Base-by-base conservation (phyloP, 1,140 invertebrate species). In the Drosophila lacteicornis region DNA sequence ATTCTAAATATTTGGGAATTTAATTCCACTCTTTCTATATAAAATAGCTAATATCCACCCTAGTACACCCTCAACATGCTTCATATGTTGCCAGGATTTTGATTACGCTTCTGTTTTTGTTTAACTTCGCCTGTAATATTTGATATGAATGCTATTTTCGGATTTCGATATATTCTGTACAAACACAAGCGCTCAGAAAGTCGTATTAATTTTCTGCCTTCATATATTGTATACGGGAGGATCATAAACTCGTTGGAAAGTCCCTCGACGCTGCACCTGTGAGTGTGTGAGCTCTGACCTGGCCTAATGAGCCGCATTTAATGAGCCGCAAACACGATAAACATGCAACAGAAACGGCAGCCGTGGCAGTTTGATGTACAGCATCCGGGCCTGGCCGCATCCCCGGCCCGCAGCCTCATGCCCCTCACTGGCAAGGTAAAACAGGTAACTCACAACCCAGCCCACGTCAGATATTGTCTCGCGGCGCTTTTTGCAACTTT, bases 301-400 rank as follows among this genome's bases (percentile, higher is more conserved):
- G 76, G 65, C 76, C 57, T 87, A 88, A 87, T 87, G 74, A 87
- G 82, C 42, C 59, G 63, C 75, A 86, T 82, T 82, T 85, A 86
- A 86, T 86, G 75, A 82, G 78, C 84, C 65, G 70, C 80, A 88
- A 83, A 83, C 80, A 76, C 68, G 69, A 59, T 58, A 69, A 78
- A 81, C 77, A 61, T 84, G 65, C 56, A 62, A 55, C 65, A 51
- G 56, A 67, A 74, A 45, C 60, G 58, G 57, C 62, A 61, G 17
- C 55, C 71, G 63, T 57, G 40, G 42, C 82, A 73, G 75, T 61
- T 75, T 83, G 73, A 80, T 80, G 76, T 83, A 68, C 49, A 45
- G 46, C 53, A 51, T 53, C 65, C 75, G 13, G 25, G 19, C 12
- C 65, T 15, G 30, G 33, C 12, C 56, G 12, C 47, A 25, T 25